Evolutionary conservation across 2,797 vertebrate species (phyloP), one percentile per base, ranked within the genome.

Genomic region (Trichosurus vulpecula): DNA sequence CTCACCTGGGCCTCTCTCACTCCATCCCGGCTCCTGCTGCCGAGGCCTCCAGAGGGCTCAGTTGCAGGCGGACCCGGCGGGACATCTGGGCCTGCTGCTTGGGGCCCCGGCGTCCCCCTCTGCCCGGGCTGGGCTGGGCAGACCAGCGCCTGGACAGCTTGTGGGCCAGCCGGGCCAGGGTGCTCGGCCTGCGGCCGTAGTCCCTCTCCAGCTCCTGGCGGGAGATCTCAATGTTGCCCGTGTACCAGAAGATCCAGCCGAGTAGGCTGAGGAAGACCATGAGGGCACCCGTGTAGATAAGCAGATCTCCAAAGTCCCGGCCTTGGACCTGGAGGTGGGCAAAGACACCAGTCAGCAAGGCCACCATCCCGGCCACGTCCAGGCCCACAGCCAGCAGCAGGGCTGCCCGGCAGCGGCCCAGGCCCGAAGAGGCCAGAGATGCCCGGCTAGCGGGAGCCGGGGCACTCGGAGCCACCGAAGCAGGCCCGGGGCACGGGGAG

Each of bases 241-340:
- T 99, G 98, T 99, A 99, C 99, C 99, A 99, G 98, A 99, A 98
- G 92, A 99, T 99, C 99, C 99, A 99, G 95, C 99, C 99, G 0
- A 98, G 98, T 97, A 99, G 98, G 92, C 99, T 99, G 95, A 99
- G 57, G 52, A 99, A 98, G 52, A 99, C 98, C 91, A 99, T 98
- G 95, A 99, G 98, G 30, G 99, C 99, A 2, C 99, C 99, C 0
- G 99, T 98, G 98, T 99, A 99, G 96, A 99, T 99, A 94, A 99
- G 98, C 93, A 99, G 98, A 98, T 99, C 99, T 56, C 99, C 99
- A 96, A 99, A 99, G 98, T 99, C 99, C 81, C 96, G 98, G 31
- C 99, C 99, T 52, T 98, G 97, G 91, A 99, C 98, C 97, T 99
- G 99, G 57, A 99, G 98, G 31, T 98, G 98, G 19, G 99, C 99